These are phyloP conservation scores for Conchocele bisecta DNA, from an alignment of 2,888 invertebrate species.

Conservation along the genomic window DNA sequence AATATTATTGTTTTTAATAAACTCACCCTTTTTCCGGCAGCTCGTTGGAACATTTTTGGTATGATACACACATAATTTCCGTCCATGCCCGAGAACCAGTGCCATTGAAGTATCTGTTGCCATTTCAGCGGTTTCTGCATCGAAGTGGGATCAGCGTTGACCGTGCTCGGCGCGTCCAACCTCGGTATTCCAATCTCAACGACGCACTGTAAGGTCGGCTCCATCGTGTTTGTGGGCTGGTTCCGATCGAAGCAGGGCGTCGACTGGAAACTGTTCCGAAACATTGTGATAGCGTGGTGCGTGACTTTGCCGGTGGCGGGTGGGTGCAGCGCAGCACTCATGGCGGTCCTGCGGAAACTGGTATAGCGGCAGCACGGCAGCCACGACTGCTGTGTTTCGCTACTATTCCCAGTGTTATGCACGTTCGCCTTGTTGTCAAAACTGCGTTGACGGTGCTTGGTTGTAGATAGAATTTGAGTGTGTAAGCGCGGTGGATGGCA, in stretches of 20 bases:
- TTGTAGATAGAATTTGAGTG: too few relatives aligned
- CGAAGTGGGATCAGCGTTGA: constrained; percentile 97
- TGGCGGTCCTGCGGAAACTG: constrained; percentile 84
- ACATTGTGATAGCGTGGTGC: constrained; percentile 98
- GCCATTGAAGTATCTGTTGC: neutral
- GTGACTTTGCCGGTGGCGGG: constrained; percentile 97
- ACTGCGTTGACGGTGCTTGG: too few relatives aligned
- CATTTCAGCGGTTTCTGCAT: constrained; percentile 93
- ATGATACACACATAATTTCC: too few relatives aligned
- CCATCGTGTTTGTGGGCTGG: constrained; percentile 95
- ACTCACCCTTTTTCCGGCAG: too few relatives aligned
- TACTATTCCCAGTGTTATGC: too few relatives aligned
- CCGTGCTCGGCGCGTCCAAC: constrained; percentile 97
- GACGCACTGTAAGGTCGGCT: constrained; percentile 99
- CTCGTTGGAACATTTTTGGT: too few relatives aligned
- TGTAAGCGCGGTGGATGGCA: too few relatives aligned
- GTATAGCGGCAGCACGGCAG: too few relatives aligned
- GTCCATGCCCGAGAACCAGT: too few relatives aligned
- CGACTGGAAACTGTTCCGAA: constrained; percentile 86
- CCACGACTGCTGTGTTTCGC: too few relatives aligned
- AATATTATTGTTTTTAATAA: too few relatives aligned
- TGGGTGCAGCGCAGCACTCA: constrained; percentile 90
- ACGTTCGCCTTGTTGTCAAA: too few relatives aligned
- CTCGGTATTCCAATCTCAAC: constrained; percentile 98
- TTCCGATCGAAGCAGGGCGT: constrained; percentile 82